Evolutionary conservation across 2,888 invertebrate genomes (phyloP).

Genomic region (Protophormia terraenovae): DNA sequence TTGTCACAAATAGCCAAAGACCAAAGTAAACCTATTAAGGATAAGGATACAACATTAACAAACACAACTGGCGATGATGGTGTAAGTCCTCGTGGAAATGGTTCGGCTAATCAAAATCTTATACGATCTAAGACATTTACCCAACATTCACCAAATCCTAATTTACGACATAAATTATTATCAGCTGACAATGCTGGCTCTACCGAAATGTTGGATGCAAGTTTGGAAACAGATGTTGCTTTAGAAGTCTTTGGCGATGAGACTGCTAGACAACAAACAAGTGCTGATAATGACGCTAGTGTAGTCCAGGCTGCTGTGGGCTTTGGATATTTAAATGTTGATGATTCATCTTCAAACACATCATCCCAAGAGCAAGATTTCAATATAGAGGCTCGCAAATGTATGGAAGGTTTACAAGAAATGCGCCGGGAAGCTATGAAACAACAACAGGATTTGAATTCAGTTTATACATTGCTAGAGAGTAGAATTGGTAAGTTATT

Average conservation of each 20-base stretch:
- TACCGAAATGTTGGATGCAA: constrained; percentile 84
- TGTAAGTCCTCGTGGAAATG: constrained; percentile 56
- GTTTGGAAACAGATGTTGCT: constrained; percentile 91
- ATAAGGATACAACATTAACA: constrained; percentile 53
- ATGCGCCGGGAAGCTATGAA: constrained; percentile 84
- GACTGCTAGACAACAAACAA: constrained; percentile 38
- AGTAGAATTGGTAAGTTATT: constrained; percentile 79
- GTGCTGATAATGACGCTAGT: constrained; percentile 61
- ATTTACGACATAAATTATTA: constrained; percentile 82
- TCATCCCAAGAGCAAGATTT: constrained; percentile 83
- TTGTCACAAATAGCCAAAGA: constrained; percentile 85
- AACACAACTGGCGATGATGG: constrained; percentile 43
- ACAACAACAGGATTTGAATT: constrained; percentile 85
- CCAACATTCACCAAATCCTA: constrained; percentile 85
- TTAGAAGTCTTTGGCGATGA: constrained; percentile 72
- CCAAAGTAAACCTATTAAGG: constrained; percentile 74
- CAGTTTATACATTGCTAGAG: constrained; percentile 78
- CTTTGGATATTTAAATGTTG: constrained; percentile 77
- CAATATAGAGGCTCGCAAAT: constrained; percentile 85
- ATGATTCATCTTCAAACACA: constrained; percentile 62
- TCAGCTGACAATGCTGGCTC: constrained; percentile 80
- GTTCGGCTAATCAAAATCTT: constrained; percentile 78
- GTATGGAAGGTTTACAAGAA: constrained; percentile 85
- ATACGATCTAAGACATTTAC: constrained; percentile 86
- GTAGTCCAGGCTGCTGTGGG: constrained; percentile 73